A percentile compares a stretch with the other conserved stretches of the same genome.
These are phyloP conservation scores for Amblyteles armatorius DNA, from an alignment of 2,888 invertebrate genomes.

Conservation along the genomic window DNA sequence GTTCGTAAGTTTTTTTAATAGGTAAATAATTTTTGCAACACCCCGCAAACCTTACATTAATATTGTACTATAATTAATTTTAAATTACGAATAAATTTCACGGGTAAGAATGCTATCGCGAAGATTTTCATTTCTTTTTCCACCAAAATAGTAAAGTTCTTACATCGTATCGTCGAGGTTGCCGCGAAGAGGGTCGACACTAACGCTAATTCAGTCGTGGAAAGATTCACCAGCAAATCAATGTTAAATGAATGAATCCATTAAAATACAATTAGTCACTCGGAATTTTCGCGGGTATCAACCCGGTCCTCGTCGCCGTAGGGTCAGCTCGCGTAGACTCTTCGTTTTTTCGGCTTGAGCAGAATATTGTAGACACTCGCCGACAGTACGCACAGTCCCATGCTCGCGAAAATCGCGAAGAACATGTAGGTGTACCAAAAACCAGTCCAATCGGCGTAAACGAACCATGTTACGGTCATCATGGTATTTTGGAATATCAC, in stretches of 20 bases:
- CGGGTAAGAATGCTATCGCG: constrained; percentile 6
- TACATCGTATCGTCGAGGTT: not conserved
- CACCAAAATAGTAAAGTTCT: not conserved
- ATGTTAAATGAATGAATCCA: constrained; percentile 9
- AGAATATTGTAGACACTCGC: constrained; percentile 78
- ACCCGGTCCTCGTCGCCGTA: not conserved
- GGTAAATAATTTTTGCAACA: constrained; percentile 51
- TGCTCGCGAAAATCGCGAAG: constrained; percentile 87
- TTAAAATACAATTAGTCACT: constrained; percentile 8
- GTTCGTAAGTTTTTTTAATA: constrained; percentile 51
- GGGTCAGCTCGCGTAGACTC: constrained; percentile 75
- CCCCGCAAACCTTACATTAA: constrained; percentile 43
- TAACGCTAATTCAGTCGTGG: constrained; percentile 55
- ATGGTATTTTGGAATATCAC: constrained; percentile 89
- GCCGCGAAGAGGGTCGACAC: not conserved
- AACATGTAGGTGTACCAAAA: constrained; percentile 91
- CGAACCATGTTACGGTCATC: constrained; percentile 90
- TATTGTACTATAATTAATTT: constrained; percentile 51
- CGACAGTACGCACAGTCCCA: constrained; percentile 79
- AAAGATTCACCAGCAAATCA: constrained; percentile 1
- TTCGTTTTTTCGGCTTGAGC: constrained; percentile 80
- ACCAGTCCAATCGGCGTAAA: constrained; percentile 86
- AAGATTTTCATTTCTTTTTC: not conserved
- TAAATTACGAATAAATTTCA: constrained; percentile 57
- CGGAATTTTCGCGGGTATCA: constrained; percentile 3